Conservation (phyloP, 1,140 invertebrate genomes). For the Sycobia sp. region DNA sequence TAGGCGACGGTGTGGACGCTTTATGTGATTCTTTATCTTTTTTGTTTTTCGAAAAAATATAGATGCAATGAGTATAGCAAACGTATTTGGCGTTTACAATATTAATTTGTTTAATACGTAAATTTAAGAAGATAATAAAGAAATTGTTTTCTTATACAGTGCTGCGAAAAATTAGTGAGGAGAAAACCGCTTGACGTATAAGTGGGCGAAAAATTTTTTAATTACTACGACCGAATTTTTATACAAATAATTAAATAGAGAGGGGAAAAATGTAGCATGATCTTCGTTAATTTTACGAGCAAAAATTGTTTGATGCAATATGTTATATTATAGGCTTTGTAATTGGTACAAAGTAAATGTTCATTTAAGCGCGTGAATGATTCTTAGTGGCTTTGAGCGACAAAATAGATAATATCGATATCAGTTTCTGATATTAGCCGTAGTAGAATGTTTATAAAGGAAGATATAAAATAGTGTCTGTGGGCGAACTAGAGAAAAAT, state of each 20-base stretch:
- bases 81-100: too few species aligned
- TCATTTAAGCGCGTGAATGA: neutral
- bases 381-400: conserved; percentile 1
- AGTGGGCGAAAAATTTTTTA: too few species aligned
- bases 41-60: too few species aligned
- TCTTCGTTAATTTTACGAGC: conserved; percentile 18
- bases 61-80: too few species aligned
- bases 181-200: too few species aligned
- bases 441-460: conserved; percentile 14
- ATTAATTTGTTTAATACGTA: too few species aligned
- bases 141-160: too few species aligned
- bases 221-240: conserved; percentile 20
- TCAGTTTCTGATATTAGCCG: conserved; percentile 18
- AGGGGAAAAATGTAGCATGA: conserved; percentile 5
- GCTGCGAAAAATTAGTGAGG: too few species aligned
- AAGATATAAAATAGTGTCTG: neutral
- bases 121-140: too few species aligned
- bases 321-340: conserved; percentile 17
- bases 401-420: neutral
- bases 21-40: too few species aligned
- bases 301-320: conserved; percentile 21
- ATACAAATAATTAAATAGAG: conserved; percentile 16
- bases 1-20: too few species aligned
- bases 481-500: neutral
- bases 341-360: neutral